These are phyloP conservation scores for Ovibos moschatus DNA, from an alignment of 2,113 vertebrate genomes.

Conservation along the genomic window DNA sequence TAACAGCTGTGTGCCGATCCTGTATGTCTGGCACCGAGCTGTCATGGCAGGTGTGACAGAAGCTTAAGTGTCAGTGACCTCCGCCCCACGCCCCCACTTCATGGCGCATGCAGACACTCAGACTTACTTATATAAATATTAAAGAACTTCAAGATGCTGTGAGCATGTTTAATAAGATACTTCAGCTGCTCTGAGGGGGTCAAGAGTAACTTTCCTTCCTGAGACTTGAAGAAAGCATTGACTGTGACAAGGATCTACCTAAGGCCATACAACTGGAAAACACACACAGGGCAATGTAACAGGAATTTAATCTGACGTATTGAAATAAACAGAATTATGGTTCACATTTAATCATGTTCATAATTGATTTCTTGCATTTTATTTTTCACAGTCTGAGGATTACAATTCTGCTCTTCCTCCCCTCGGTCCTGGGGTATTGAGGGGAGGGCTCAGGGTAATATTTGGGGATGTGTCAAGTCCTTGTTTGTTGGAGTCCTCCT, in stretches of 20 bases:
- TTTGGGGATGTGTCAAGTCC: too few species aligned
- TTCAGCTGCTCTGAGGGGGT: not conserved
- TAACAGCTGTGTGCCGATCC: not conserved
- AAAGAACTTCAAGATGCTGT: not conserved
- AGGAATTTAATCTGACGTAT: not conserved
- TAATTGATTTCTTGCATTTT: not conserved
- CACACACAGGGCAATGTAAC: not conserved
- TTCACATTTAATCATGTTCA: not conserved
- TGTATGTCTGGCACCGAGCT: not conserved
- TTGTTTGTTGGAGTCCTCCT: not conserved
- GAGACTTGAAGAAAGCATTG: not conserved
- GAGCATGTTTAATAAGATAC: not conserved
- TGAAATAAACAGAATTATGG: not conserved
- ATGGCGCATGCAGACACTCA: not conserved
- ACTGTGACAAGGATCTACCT: not conserved
- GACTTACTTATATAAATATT: not conserved
- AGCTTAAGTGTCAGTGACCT: not conserved
- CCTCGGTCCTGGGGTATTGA: not conserved
- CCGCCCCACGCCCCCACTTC: rapidly evolving
- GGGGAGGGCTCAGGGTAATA: not conserved
- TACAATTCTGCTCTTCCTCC: not conserved
- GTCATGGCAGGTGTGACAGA: not conserved
- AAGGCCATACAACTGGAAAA: not conserved
- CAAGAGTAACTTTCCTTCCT: not conserved
- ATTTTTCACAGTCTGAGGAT: not conserved